Percentiles rank a stretch among this genome's conserved stretches.
These are phyloP conservation scores for Trichomalopsis sarcophagae DNA, from an alignment of 1,140 invertebrate species.

Conservation along the genomic window DNA sequence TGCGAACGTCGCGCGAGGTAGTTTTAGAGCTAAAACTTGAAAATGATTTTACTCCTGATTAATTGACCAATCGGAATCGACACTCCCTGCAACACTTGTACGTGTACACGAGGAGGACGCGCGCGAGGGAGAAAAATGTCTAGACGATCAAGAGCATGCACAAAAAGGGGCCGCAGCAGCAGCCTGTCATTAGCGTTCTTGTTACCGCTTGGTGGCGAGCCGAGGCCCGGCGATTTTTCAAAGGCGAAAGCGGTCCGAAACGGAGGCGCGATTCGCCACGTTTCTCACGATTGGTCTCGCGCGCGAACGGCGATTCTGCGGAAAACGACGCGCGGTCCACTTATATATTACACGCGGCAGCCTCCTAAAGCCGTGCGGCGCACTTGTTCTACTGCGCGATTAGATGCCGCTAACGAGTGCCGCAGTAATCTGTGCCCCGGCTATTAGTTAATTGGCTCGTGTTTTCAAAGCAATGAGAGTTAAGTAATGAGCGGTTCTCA, in stretches of 20 bases:
- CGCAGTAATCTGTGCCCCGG: not conserved
- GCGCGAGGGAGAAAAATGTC: not conserved
- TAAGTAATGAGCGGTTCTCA: not conserved
- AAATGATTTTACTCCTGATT: too few relatives aligned
- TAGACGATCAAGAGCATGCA: constrained; percentile 2
- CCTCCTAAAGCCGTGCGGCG: constrained; percentile 22
- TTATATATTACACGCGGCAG: not conserved
- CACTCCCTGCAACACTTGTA: too few relatives aligned
- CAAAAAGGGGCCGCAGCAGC: not conserved
- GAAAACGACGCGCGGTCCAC: not conserved
- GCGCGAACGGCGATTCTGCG: not conserved
- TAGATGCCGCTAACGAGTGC: constrained; percentile 32
- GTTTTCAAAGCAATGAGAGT: not conserved
- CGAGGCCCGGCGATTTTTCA: constrained; percentile 13
- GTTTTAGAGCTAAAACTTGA: too few relatives aligned
- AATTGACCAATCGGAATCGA: too few relatives aligned
- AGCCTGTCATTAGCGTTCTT: constrained; percentile 37
- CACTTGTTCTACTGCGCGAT: constrained; percentile 30
- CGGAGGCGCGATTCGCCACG: constrained; percentile 41
- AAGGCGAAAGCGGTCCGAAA: constrained; percentile 33
- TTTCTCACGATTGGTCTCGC: constrained; percentile 48
- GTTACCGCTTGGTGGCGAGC: constrained; percentile 18
- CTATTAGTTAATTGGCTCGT: constrained; percentile 32
- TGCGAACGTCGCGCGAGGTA: too few relatives aligned
- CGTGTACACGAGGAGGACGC: not conserved